Evolutionary conservation across 2,797 vertebrate species (phyloP), one percentile per base, ranked within the genome.

Genomic region (Xiphophorus birchmanni): DNA sequence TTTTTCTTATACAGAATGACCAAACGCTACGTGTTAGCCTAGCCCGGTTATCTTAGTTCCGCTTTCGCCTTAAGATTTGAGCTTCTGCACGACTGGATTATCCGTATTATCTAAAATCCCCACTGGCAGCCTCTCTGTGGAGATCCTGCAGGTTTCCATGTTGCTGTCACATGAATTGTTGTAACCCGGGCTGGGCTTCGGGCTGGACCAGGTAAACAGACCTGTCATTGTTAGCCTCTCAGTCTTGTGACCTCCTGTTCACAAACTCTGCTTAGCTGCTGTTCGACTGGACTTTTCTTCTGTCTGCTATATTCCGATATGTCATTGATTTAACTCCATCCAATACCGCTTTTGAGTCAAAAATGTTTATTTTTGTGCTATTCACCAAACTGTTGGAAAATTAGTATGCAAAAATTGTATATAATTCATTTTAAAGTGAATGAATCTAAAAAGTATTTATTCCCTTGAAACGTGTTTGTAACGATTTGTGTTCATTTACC

Each of bases 241-340:
- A 2, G 83, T 87, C 86, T 77, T 80, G 86, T 92, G 89, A 89
- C 78, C 81, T 75, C 12, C 32, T 35, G 15, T 18, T 65, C 32
- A 60, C 5, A 60, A 32, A 72, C 23, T 11, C 45, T 40, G 17
- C 13, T 67, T 21, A 37, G 21, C 65, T 11, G 10, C 18, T 42
- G 21, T 40, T 40, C 32, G 15, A 65, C 4, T 37, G 32, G 60
- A 29, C 60, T 37, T 65, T 65, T n/a, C 60, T 18, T 37, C 60
- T 65, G 32, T 65, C 32, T 7, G 32, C 32, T 65, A 18, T 6
- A 18, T 37, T 18, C 7, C 60, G 5, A 2, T 65, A 60, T 60
- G 32, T 11, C 1, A 32, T 32, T 60, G 29, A 32, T 35, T 32
- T 60, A 35, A 60, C 58, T 60, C 4, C 58, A 15, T 15, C 29